Conservation (phyloP, 2,888 invertebrate species). For the Drosophila emarginata region DNA sequence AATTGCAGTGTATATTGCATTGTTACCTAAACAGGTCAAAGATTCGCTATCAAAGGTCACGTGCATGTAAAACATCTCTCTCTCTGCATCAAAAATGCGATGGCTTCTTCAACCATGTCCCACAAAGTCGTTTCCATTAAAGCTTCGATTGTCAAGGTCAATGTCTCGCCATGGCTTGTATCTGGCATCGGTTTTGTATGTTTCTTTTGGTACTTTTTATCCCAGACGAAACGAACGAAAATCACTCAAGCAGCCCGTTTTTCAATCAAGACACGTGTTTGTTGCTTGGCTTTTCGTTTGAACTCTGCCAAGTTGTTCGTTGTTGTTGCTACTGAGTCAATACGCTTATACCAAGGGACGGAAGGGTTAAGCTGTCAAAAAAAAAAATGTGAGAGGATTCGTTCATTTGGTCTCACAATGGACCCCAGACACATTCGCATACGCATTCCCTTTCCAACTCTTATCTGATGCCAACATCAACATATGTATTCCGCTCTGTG, state of each 20-base stretch:
- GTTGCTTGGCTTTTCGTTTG: constrained; percentile 43
- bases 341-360: constrained; percentile 15
- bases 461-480: not conserved
- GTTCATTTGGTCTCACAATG: not conserved
- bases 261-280: constrained; percentile 59
- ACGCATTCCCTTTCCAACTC: not conserved
- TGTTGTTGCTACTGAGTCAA: not conserved
- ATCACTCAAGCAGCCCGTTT: constrained; percentile 57
- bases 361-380: constrained; percentile 24
- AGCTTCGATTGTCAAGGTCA: constrained; percentile 61
- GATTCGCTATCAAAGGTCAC: constrained; percentile 27
- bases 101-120: not conserved
- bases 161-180: constrained; percentile 32
- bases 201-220: not conserved
- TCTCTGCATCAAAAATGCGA: constrained; percentile 9
- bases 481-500: too few species aligned
- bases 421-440: not conserved
- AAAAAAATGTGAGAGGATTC: constrained; percentile 6
- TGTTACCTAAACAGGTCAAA: constrained; percentile 25
- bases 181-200: constrained; percentile 8
- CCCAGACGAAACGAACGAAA: constrained; percentile 44
- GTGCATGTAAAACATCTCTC: not conserved
- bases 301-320: constrained; percentile 7
- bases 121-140: constrained; percentile 57
- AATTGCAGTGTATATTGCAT: constrained; percentile 20